These are phyloP conservation scores for Archips crataeganus DNA, from an alignment of 2,888 invertebrate species.

Conservation along the genomic window DNA sequence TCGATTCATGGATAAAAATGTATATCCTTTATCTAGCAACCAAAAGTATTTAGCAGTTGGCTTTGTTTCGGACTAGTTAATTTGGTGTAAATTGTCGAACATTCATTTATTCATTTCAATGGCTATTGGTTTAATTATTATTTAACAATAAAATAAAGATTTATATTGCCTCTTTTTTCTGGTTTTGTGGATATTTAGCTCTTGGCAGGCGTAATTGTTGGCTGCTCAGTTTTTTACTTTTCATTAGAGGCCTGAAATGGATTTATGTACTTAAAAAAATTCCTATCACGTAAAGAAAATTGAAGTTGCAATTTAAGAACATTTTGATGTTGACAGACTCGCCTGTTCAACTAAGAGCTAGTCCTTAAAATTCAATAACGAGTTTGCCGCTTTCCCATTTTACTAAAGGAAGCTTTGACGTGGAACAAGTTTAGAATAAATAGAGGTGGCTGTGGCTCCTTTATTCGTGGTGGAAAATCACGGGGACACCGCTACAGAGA, in stretches of 20 bases:
- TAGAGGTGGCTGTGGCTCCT: constrained; percentile 48
- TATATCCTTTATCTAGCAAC: too few species aligned
- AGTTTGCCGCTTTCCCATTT: constrained; percentile 47
- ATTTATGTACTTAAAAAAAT: too few species aligned
- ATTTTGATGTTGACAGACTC: neutral
- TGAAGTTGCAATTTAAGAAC: neutral
- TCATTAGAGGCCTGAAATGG: too few species aligned
- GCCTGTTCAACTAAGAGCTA: constrained; percentile 7
- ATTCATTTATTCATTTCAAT: too few species aligned
- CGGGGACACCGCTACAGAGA: constrained; percentile 50
- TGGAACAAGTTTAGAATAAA: constrained; percentile 52
- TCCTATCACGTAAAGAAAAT: neutral
- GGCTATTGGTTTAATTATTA: too few species aligned
- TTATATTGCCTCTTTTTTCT: too few species aligned
- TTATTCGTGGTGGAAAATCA: constrained; percentile 54
- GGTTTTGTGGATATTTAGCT: too few species aligned
- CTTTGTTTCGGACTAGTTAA: too few species aligned
- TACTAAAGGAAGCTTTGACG: constrained; percentile 54
- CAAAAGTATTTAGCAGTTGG: too few species aligned
- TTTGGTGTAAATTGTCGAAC: too few species aligned
- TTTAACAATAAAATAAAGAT: too few species aligned
- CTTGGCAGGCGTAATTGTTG: neutral
- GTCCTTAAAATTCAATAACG: constrained; percentile 43
- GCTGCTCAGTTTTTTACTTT: neutral
- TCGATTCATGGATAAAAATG: too few species aligned